Evolutionary conservation across 2,888 invertebrate species (phyloP).

Genomic region (Merodon equestris): DNA sequence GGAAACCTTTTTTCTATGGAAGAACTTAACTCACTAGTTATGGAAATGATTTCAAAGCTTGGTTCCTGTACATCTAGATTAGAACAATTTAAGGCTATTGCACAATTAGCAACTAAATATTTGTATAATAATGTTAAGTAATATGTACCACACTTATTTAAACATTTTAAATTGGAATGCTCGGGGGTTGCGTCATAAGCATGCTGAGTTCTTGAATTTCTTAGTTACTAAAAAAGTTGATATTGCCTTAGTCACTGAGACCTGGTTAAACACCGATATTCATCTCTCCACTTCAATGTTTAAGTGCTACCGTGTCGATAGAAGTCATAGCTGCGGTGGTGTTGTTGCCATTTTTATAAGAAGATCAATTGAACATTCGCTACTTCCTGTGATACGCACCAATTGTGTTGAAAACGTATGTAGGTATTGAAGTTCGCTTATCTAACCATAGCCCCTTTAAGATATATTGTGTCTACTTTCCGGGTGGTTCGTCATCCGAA

Average conservation of each 20-base stretch:
- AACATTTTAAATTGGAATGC: no score
- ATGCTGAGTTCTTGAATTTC: background rate
- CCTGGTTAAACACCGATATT: background rate
- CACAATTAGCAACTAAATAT: no score
- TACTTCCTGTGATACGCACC: conserved; percentile 1
- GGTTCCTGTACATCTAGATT: no score
- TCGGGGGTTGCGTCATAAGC: conserved; percentile 3
- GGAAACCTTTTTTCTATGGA: no score
- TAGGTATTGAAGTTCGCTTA: background rate
- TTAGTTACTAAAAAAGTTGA: background rate
- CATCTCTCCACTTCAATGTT: background rate
- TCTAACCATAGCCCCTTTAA: background rate
- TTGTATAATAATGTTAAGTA: no score
- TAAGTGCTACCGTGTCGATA: conserved; percentile 6
- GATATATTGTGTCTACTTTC: conserved; percentile 4
- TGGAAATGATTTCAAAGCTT: no score
- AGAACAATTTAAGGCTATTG: no score
- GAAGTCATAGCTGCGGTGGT: conserved; percentile 11
- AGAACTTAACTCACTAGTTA: no score
- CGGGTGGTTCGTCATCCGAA: background rate
- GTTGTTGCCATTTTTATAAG: no score
- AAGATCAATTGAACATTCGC: no score
- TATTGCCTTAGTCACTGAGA: background rate
- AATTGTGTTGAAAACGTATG: conserved; percentile 3
- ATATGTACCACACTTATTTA: no score